phyloP scores from a whole-genome alignment of 1,140 invertebrate species.

The Drosophila rufa region DNA sequence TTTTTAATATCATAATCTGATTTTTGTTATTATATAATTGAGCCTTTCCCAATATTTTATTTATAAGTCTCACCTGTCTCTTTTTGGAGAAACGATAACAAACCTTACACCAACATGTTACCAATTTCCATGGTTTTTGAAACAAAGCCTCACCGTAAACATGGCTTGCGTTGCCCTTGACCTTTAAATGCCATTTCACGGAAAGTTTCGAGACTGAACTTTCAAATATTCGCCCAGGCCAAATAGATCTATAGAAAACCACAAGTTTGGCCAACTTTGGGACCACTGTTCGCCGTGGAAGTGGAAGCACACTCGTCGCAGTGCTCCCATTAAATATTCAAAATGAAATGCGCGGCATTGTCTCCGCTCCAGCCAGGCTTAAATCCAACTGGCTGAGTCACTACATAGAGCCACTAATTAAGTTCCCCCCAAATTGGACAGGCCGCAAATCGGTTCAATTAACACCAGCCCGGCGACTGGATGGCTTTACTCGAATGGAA shows the following conservation, averaged over 20 bases:
- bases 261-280: constrained; percentile 2
- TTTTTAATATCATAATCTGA: no score
- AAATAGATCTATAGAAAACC: constrained; percentile 1
- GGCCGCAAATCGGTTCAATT: constrained; percentile 62
- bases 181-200: constrained; percentile 7
- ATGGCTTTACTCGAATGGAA: constrained; percentile 46
- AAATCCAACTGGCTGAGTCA: neutral
- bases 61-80: neutral
- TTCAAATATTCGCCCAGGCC: neutral
- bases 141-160: constrained; percentile 1
- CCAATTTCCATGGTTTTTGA: constrained; percentile 2
- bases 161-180: constrained; percentile 5
- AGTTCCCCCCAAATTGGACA: constrained; percentile 49
- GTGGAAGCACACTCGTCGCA: constrained; percentile 1
- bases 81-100: neutral
- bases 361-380: constrained; percentile 20
- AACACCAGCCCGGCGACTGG: constrained; percentile 26
- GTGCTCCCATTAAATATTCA: constrained; percentile 37
- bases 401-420: constrained; percentile 58
- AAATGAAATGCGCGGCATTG: constrained; percentile 35
- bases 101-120: constrained; percentile 11
- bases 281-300: constrained; percentile 10
- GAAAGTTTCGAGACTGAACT: constrained; percentile 21
- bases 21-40: no score
- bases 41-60: no score